Evolutionary conservation across 2,113 vertebrate species (phyloP), one percentile per base, ranked within the genome.

Genomic region (Spea bombifrons): DNA sequence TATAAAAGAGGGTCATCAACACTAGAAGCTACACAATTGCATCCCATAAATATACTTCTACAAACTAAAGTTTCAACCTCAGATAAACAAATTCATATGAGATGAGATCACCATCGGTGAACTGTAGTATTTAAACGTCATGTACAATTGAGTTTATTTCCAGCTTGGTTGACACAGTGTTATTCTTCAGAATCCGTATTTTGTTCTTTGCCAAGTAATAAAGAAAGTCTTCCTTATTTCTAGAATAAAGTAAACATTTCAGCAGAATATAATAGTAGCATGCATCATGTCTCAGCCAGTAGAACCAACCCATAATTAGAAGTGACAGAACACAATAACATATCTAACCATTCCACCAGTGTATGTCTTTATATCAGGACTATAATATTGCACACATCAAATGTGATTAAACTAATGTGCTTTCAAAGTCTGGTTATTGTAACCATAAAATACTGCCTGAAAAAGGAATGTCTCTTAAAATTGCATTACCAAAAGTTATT

Each of bases 301-400:
- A 78, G 61, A 78, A 72, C 13, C 49, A 72, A 72, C 59, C 48
- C 69, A 64, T 72, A 78, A 78, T 78, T 78, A 78, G 69, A 72
- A 78, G 69, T 78, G 76, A 66, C 76, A 78, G 76, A 47, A 78
- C 48, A 65, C 65, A 78, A 78, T 78, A 78, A 78, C 76, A 78
- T 45, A 72, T 78, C 48, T 65, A 78, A 46, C 69, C 49, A 78
- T 78, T 55, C 30, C 63, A 71, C 65, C 46, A 72, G 61, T 66
- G 69, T 59, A 49, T 65, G 59, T 55, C 76, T 72, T 72, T 13
- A 78, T 72, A 72, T 72, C 76, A 72, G 69, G 17, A 78, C 48
- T 78, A 63, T 72, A 78, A 72, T 78, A 78, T 66, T 78, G 30
- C 68, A 17, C 69, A 78, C 69, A 78, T 72, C 59, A 66, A 78